Base-by-base conservation (phyloP, 2,797 vertebrate genomes). In the Hoplostethus mediterraneus region DNA sequence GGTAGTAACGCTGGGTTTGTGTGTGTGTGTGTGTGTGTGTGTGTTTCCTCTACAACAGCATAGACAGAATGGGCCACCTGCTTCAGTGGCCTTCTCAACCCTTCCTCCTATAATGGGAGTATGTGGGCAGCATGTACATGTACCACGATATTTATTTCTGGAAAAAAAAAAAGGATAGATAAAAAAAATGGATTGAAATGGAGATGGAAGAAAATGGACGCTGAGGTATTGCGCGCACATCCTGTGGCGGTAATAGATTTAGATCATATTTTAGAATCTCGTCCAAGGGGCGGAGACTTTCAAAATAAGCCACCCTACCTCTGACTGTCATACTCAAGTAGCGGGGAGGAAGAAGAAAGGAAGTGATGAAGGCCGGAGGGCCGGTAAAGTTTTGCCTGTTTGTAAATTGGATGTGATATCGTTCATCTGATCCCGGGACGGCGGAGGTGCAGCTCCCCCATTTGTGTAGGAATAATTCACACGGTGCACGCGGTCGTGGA, bases 401-500 rank as follows among this genome's bases (percentile, higher is more conserved):
- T 58, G 42, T 61, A 6, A 58, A 66, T 59, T 62, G 14, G 38
- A 44, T 48, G 53, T 21, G 21, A 54, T 75, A 36, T 21, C 42
- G 10, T 13, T 16, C 49, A 1, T 21, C 21, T 1, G 21, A 21
- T 21, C 21, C 21, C 21, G 21, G 21, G 21, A 21, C 42, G 63
- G 59, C 48, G 16, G 53, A 67, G 62, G 31, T 71, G 60, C 64
- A 49, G 60, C 16, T 63, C 52, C 21, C 21, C 3, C 45, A n/a
- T 53, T 44, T 17, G 48, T n/a, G 25, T 70, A 38, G 31, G n/a
- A 72, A 67, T 81, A 69, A 75, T 74, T 73, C 45, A 49, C 40
- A 40, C 12, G 51, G 84, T 74, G 71, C 45, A 49, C 40, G 33
- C 12, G 51, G 84, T 65, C 74, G 62, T 57, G 74, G 67, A 57